Conservation (phyloP, 2,797 vertebrate species). For the Pseudomugil tenellus region DNA sequence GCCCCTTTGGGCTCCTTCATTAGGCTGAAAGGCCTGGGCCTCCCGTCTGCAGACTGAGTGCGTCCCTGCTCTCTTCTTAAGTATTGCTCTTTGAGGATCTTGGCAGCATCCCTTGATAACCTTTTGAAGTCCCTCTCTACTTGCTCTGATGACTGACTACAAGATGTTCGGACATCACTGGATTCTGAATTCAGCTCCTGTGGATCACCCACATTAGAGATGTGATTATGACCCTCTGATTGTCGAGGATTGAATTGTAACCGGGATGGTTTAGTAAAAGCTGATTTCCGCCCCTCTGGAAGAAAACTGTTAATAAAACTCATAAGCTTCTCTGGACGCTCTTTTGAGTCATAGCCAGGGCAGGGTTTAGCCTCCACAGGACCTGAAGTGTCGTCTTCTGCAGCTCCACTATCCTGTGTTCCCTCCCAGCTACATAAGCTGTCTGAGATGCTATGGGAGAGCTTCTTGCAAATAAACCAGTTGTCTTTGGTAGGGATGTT, state of each 20-base stretch:
- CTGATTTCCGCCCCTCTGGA: slow-evolving; percentile 75
- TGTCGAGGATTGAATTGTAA: slow-evolving; percentile 67
- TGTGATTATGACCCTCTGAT: slow-evolving; percentile 65
- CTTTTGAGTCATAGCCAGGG: slow-evolving; percentile 80
- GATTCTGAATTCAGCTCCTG: slow-evolving; percentile 82
- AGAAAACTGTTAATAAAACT: slow-evolving; percentile 85
- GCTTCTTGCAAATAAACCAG: slow-evolving; percentile 78
- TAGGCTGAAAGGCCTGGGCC: slow-evolving; percentile 82
- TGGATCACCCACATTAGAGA: slow-evolving; percentile 85
- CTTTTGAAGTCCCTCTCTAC: slow-evolving; percentile 74
- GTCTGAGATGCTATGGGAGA: slow-evolving; percentile 90
- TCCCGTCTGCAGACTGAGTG: slow-evolving; percentile 77
- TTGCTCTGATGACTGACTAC: slow-evolving; percentile 69
- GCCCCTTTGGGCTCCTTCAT: slow-evolving; percentile 82
- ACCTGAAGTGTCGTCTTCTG: slow-evolving; percentile 61
- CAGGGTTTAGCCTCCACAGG: slow-evolving; percentile 41
- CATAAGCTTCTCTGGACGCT: slow-evolving; percentile 86
- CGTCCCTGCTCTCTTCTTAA: slow-evolving; percentile 76
- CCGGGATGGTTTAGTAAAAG: slow-evolving; percentile 66
- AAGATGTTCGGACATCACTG: slow-evolving; percentile 78
- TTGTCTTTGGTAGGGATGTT: slow-evolving; percentile 81
- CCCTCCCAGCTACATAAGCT: slow-evolving; percentile 89
- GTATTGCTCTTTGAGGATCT: slow-evolving; percentile 67
- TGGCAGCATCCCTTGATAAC: slow-evolving; percentile 65
- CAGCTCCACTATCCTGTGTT: slow-evolving; percentile 55